Percentiles rank a stretch among this genome's conserved stretches.
These are phyloP conservation scores for Theretra japonica DNA, from an alignment of 2,888 invertebrate genomes.

Conservation along the genomic window DNA sequence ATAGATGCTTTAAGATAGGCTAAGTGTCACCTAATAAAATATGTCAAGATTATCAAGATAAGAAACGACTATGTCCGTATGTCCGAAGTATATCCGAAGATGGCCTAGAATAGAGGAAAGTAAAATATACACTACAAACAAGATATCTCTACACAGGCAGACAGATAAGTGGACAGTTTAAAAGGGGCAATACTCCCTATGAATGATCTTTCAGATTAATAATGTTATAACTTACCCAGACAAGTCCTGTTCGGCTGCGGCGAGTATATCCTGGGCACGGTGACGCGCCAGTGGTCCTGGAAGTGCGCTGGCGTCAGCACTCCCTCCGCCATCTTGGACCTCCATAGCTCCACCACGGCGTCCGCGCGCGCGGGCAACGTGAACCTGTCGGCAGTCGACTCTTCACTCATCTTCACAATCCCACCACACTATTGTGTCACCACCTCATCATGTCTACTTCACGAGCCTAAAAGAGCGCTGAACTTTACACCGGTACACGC, in stretches of 20 bases:
- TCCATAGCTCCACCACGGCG: conserved; percentile 83
- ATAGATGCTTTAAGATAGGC: no score
- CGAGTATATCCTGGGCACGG: conserved; percentile 90
- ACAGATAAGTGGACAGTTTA: no score
- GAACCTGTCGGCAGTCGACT: conserved; percentile 61
- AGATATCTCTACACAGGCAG: no score
- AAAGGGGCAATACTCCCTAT: no score
- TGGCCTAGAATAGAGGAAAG: no score
- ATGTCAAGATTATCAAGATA: no score
- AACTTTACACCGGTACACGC: background rate
- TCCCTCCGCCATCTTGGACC: conserved; percentile 84
- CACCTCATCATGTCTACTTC: background rate
- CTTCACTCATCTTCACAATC: conserved; percentile 45
- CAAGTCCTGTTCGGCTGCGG: conserved; percentile 89
- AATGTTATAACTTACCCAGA: conserved; percentile 69
- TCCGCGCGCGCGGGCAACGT: conserved; percentile 73
- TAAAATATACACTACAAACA: no score
- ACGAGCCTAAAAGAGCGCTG: background rate
- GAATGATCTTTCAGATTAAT: no score
- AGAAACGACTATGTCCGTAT: no score
- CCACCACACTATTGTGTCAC: conserved; percentile 11
- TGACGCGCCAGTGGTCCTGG: conserved; percentile 89
- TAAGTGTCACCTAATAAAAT: no score
- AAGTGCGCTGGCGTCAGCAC: conserved; percentile 86
- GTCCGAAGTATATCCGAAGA: no score